Evolutionary conservation across 2,113 vertebrate genomes (phyloP).

Genomic region (Orthochromis malagaraziensis): DNA sequence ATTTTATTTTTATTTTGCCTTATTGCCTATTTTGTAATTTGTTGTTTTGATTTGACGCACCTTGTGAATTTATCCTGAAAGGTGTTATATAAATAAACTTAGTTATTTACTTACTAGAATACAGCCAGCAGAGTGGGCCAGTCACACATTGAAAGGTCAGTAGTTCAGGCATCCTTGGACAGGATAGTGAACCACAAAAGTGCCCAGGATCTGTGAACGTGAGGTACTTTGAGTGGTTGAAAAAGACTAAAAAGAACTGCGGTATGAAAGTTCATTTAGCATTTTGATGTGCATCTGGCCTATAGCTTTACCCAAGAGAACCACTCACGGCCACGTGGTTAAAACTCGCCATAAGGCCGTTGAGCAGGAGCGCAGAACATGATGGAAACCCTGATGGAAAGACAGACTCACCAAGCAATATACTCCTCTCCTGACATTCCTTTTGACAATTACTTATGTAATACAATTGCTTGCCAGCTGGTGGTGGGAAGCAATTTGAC

Average conservation of each 20-base stretch:
- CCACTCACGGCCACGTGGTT: neutral
- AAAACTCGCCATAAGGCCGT: slow-evolving; percentile 8
- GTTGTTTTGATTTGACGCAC: neutral
- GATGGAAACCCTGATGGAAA: slow-evolving; percentile 1
- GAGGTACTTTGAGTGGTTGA: neutral
- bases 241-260: neutral
- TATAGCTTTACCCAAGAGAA: neutral
- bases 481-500: slow-evolving; percentile 55
- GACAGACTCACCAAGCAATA: slow-evolving; percentile 19
- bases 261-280: neutral
- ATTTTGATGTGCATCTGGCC: neutral
- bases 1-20: neutral
- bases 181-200: neutral
- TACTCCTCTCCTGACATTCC: slow-evolving; percentile 37
- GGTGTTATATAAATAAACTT: neutral
- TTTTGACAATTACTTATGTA: slow-evolving; percentile 63
- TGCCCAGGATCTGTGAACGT: neutral
- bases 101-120: neutral
- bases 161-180: neutral
- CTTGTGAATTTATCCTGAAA: neutral
- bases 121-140: neutral
- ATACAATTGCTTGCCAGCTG: slow-evolving; percentile 61
- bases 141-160: neutral
- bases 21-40: neutral
- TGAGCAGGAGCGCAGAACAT: slow-evolving; percentile 1